Evolutionary conservation across 1,140 invertebrate genomes (phyloP), one percentile per base, ranked within the genome.

Genomic region (Saxidomus purpurata): DNA sequence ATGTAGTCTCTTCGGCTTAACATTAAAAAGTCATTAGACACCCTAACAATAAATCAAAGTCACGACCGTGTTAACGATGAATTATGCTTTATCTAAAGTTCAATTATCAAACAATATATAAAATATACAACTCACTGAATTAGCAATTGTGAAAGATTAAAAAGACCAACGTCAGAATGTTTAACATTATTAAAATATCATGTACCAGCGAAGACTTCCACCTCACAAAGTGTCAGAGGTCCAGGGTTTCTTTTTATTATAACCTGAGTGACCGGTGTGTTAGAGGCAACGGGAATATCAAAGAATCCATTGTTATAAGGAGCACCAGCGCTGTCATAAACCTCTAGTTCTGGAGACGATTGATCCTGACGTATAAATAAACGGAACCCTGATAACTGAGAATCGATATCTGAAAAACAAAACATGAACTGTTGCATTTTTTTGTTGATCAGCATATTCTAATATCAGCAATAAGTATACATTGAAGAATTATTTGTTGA

Each of bases 301-400:
- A 69, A 67, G 25, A 34, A 69, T 47, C 81, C 61, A 28, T 69
- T 52, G 25, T 34, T 36, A 31, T 84, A 67, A 28, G 61, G 38
- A 49, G 36, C 4, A 63, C 61, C 81, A 31, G 19, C 49, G 67
- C 67, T 84, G 63, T 84, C 59, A 71, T 84, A 84, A 34, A 84
- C 47, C 28, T 69, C 25, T 47, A 84, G 11, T 71, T 67, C 61
- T 34, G 81, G 81, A 15, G 36, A 34, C 6, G 15, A 31, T n/a
- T n/a, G 25, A 11, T 49, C 61, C 4, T 38, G 38, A n/a, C 63
- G 81, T 13, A 84, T 47, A 28, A 25, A 47, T 2, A 84, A 17
- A n/a, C 19, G 61, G 28, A 84, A 84, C 2, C 63, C 63, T n/a
- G 13, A 28, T 28, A 84, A 43, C 52, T 84, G 81, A 22, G 31